Base-by-base conservation (phyloP, 2,888 invertebrate species). In the Colletes collaris region DNA sequence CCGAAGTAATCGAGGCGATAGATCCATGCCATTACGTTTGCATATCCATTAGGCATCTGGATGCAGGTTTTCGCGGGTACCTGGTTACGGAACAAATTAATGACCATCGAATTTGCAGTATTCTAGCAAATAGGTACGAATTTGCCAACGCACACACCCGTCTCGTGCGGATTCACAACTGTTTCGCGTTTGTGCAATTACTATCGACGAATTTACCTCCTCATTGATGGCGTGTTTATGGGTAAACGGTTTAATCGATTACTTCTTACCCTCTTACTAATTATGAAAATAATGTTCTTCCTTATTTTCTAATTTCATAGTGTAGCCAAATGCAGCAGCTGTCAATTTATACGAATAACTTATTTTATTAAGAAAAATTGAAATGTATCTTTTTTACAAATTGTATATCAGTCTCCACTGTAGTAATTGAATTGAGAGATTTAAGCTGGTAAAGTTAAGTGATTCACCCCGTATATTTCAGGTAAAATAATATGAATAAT, bases 31-130 rank as follows among this genome's bases (percentile, higher is more conserved):
- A 82, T 81, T 85, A 76, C 65, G 58, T 78, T 68, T 69, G 78
- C 75, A 62, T 73, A 83, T 85, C 76, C 81, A 83, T 81, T 81
- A 79, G 68, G 55, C n/a, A 55, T 37, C 58, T 79, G 76, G 73
- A 81, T 81, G 59, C 75, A 81, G 83, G 81, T 85, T 85, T 83
- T 85, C 85, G 75, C 76, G 76, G 83, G 7, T 81, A 81, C 72
- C 75, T 81, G 60, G 83, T 78, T 79, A 79, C 81, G 60, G 82
- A 83, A 86, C 82, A 83, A 85, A 85, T 85, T 86, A 85, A 85
- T 84, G 85, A 86, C 77, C 86, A 66, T 77, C 79, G 81, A 86
- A 85, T 85, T 84, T 78, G 72, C 86, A 82, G 62, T 27, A 66
- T 62, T 7, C 62, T 35, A 37, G 59, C n/a, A 52, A 55, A 50